Conservation (phyloP, 2,888 invertebrate genomes). For the Coleophora deauratella region DNA sequence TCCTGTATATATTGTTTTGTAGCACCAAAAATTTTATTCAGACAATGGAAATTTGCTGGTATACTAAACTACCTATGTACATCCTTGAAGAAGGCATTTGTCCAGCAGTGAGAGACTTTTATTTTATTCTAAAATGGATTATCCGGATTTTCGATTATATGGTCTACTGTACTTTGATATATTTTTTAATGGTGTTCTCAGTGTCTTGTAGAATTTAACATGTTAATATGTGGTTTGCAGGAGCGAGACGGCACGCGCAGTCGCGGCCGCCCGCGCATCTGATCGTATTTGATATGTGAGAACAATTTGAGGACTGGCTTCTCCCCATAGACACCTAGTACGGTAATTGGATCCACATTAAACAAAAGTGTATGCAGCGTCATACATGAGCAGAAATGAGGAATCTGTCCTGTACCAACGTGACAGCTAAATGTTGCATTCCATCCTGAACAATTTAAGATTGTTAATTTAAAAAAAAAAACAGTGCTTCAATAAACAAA, state of each 20-base stretch:
- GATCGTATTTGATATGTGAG: constrained; percentile 44
- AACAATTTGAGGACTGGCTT: constrained; percentile 63
- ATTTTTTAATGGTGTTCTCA: background rate
- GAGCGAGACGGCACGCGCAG: constrained; percentile 65
- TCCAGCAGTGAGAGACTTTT: no score
- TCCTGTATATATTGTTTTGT: no score
- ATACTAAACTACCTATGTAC: no score
- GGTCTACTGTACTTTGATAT: no score
- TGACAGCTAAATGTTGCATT: constrained; percentile 46
- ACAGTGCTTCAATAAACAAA: constrained; percentile 64
- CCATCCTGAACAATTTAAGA: constrained; percentile 61
- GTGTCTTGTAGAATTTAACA: no score
- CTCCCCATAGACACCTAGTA: constrained; percentile 71
- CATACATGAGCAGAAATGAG: constrained; percentile 37
- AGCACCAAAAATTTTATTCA: no score
- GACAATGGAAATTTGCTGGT: no score
- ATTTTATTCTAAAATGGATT: no score
- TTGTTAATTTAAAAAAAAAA: constrained; percentile 50
- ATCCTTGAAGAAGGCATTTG: no score
- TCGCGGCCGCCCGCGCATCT: constrained; percentile 64
- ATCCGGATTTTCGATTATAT: no score
- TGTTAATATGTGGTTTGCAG: constrained; percentile 34
- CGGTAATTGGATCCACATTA: constrained; percentile 57
- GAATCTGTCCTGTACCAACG: constrained; percentile 37
- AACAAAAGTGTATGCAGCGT: constrained; percentile 38